Evolutionary conservation across 2,888 invertebrate species (phyloP), one percentile per base, ranked within the genome.

Genomic region (Deilephila elpenor): DNA sequence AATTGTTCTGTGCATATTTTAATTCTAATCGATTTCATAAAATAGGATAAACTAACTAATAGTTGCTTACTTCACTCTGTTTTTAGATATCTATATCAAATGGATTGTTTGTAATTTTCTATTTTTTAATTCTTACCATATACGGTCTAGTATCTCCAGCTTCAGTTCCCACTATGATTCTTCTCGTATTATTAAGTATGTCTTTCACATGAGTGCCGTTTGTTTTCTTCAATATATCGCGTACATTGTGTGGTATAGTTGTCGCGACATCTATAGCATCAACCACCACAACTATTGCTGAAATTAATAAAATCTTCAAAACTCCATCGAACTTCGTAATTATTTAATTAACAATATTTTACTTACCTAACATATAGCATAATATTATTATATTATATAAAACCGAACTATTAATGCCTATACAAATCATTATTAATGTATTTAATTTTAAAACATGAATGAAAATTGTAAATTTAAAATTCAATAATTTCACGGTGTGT

Each of bases 111-210:
- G n/a, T 20, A 7, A 37, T 19, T 14, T 3, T 29, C 25, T n/a
- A 32, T 32, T 34, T 1, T 25, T 25, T 25, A 1, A 25, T 25
- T 20, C 77, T 80, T 84, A 92, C 93, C 92, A 93, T 92, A 70
- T 92, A 93, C 71, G 91, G 92, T 70, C 89, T 88, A 19, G 72
- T 80, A 3, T 80, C 75, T 3, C 73, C 75, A 0, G 83, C 84
- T 74, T 89, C 88, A 7, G 73, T 71, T 0, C 91, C 91, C 37
- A 77, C 75, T 0, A 92, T 74, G 34, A 92, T 92, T 76, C 92
- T 86, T 74, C 92, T 86, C 1, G 88, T 83, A 19, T 83, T 83
- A 59, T 90, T 90, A 1, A 91, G 75, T 6, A 84, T 59, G 2
- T 76, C 25, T 20, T 74, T 78, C 3, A 90, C 74, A 56, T 88